Evolutionary conservation across 2,797 vertebrate genomes (phyloP), one percentile per base, ranked within the genome.

Genomic region (Mionectes olivaceus): DNA sequence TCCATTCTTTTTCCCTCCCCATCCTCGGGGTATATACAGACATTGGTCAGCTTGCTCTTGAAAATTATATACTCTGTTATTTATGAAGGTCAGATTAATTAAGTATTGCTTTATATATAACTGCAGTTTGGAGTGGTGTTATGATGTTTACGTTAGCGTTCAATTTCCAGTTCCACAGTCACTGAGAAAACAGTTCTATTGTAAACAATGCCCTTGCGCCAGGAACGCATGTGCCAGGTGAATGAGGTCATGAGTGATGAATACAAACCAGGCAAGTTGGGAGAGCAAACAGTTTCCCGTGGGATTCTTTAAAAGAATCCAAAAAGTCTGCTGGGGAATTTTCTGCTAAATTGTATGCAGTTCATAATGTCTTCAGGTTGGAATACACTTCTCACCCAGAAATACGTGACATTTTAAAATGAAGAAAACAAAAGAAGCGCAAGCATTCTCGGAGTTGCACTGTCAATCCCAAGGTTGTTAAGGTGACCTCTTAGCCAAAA

Each of bases 121-220:
- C 47, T 52, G 71, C 91, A 73, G 37, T 53, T 80, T 70, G 87
- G 84, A 92, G 32, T 44, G 63, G 47, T 91, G 78, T n/a, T 76
- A 28, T 1, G 35, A 69, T 60, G 59, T 93, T 95, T 92, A 91
- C 0, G 0, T 60, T 85, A 77, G 64, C 2, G 0, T 67, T 93
- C 83, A 41, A 23, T 28, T 92, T 87, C 75, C 79, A 89, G 82
- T 41, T 80, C 61, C 61, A 64, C 44, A 71, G 89, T 77, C 93
- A 91, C 10, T 83, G 78, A 89, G 94, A 94, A 95, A 96, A 96
- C 68, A 95, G 75, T 79, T 89, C 35, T 85, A 67, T 22, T 80
- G 89, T 87, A 93, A 96, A 95, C 89, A 91, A 68, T 83, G 74
- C 65, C 71, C 49, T 25, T 12, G 37, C 60, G 89, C 82, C 94